Evolutionary conservation across 2,888 invertebrate genomes (phyloP).

Genomic region (Scaptomyza reducta): DNA sequence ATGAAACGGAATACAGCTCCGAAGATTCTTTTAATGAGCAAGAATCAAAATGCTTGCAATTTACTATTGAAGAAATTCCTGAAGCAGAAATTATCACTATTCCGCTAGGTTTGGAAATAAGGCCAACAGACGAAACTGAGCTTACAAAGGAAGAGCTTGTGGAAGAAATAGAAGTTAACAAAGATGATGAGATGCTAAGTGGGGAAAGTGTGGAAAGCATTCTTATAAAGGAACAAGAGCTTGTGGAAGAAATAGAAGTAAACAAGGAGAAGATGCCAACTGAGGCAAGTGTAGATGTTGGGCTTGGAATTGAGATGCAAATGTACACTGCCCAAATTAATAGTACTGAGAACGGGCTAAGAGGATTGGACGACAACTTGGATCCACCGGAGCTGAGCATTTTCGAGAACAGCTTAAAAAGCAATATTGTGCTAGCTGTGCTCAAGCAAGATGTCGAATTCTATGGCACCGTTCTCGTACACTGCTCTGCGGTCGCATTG

Average conservation of each 20-base stretch:
- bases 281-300: background rate
- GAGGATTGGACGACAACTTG: background rate
- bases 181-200: background rate
- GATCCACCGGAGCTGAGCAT: slow-evolving; percentile 33
- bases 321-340: background rate
- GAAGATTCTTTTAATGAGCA: background rate
- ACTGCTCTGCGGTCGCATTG: slow-evolving; percentile 87
- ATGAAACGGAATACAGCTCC: background rate
- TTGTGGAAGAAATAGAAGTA: background rate
- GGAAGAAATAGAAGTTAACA: background rate
- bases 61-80: background rate
- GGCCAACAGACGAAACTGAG: background rate
- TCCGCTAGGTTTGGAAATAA: background rate
- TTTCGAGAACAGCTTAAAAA: slow-evolving; percentile 66
- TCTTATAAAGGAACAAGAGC: background rate
- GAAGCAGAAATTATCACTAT: slow-evolving; percentile 1
- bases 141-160: background rate
- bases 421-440: slow-evolving; percentile 84
- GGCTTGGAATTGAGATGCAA: background rate
- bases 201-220: too few species aligned
- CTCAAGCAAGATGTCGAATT: slow-evolving; percentile 86
- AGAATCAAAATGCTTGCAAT: background rate
- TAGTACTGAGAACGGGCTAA: too few species aligned
- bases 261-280: background rate
- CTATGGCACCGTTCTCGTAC: slow-evolving; percentile 87